A percentile compares a stretch with the other conserved stretches of the same genome.
These are phyloP conservation scores for Lates japonicus DNA, from an alignment of 2,797 vertebrate genomes.

Conservation along the genomic window DNA sequence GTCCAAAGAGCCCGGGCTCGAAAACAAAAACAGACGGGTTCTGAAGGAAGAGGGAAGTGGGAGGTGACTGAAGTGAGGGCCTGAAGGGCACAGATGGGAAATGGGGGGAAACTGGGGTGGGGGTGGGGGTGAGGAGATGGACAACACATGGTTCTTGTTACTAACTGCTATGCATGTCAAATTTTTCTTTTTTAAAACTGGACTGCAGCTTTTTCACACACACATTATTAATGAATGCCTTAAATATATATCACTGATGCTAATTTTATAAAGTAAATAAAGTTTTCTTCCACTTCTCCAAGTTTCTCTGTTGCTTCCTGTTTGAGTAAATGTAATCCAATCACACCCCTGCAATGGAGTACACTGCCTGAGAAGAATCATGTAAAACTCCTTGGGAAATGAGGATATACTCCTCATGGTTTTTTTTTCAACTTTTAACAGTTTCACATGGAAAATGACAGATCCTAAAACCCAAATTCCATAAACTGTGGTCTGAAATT, in stretches of 20 bases:
- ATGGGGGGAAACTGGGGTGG: conserved; percentile 56
- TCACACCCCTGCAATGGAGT: conserved; percentile 20
- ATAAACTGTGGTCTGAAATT: conserved; percentile 22
- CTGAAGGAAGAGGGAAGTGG: conserved; percentile 85
- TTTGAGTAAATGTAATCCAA: conserved; percentile 39
- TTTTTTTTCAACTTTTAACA: neutral
- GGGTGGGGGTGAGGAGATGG: conserved; percentile 53
- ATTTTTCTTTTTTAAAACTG: conserved; percentile 44
- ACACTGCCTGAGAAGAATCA: conserved; percentile 26
- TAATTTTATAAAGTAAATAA: neutral
- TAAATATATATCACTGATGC: neutral
- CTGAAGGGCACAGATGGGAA: conserved; percentile 85
- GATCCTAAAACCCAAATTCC: conserved; percentile 22
- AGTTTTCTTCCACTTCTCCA: neutral
- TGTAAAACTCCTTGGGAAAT: neutral
- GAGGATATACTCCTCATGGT: conserved; percentile 8
- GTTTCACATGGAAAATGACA: conserved; percentile 41
- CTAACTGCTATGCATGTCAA: conserved; percentile 59
- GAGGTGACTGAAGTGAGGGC: conserved; percentile 79
- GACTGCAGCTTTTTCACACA: conserved; percentile 16
- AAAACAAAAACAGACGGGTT: conserved; percentile 88
- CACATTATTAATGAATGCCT: neutral
- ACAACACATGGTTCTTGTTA: conserved; percentile 84
- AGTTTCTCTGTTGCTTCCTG: neutral
- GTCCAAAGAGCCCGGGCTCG: conserved; percentile 84